phyloP scores from a whole-genome alignment of 2,797 vertebrate genomes.

The Tarsius wallacei region DNA sequence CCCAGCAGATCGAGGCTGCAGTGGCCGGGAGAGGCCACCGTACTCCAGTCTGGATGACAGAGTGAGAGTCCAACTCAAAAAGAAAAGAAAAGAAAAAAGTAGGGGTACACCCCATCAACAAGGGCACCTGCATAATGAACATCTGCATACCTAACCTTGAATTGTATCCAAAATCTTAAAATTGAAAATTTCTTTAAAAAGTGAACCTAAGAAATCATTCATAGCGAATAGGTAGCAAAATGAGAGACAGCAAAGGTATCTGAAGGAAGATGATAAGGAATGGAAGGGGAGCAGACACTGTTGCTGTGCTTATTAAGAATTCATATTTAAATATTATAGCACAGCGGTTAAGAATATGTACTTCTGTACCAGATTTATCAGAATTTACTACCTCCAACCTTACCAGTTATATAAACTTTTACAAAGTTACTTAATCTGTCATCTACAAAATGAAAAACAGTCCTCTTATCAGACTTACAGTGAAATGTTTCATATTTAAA shows the following conservation, averaged over 20 bases:
- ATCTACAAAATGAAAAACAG: constrained; percentile 9
- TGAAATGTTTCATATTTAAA: constrained; percentile 12
- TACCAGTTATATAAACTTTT: neutral
- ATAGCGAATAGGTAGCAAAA: neutral
- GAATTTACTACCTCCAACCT: constrained; percentile 11
- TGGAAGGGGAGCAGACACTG: neutral
- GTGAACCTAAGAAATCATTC: constrained; percentile 25
- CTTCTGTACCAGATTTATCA: constrained; percentile 5
- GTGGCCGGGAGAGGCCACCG: no score
- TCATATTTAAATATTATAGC: neutral
- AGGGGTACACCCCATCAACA: no score
- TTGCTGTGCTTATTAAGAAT: neutral
- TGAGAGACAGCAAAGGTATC: neutral
- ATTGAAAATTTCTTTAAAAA: no score
- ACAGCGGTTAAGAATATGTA: neutral
- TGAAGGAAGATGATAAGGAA: neutral
- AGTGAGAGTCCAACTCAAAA: no score
- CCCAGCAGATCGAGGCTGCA: no score
- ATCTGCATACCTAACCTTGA: no score
- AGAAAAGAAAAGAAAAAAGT: no score
- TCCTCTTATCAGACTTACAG: neutral
- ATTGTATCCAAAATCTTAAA: no score
- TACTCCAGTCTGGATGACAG: no score
- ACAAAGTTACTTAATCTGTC: neutral
- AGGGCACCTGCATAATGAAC: no score